These are phyloP conservation scores for Heterocephalus glaber DNA, from an alignment of 2,113 vertebrate species.

Conservation along the genomic window DNA sequence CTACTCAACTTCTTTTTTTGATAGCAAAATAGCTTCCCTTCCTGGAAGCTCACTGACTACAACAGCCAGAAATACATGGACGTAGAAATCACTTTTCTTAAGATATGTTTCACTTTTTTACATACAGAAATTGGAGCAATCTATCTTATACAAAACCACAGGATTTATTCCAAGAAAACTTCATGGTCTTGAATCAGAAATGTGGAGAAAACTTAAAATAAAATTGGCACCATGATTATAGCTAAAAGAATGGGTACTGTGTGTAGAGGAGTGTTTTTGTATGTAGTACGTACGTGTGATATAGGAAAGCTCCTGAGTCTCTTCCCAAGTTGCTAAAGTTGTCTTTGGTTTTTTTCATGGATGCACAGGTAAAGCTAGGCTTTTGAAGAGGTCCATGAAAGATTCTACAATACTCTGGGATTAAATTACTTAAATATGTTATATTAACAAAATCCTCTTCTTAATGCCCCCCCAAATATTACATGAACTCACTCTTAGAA, in stretches of 20 bases:
- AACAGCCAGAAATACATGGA: background rate
- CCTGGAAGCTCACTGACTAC: background rate
- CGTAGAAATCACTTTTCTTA: background rate
- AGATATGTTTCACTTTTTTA: background rate
- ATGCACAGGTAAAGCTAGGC: background rate
- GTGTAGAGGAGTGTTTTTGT: background rate
- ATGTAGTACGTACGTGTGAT: background rate
- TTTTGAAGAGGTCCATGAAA: background rate
- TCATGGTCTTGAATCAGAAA: background rate
- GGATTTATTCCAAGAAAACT: background rate
- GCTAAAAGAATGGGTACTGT: no score
- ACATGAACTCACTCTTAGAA: background rate
- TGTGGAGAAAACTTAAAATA: background rate
- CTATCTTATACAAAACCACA: background rate
- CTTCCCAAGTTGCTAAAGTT: background rate
- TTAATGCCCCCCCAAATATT: background rate
- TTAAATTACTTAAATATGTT: background rate
- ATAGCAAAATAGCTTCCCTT: constrained; percentile 46
- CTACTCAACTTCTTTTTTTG: background rate
- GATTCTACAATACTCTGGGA: background rate
- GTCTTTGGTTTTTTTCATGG: background rate
- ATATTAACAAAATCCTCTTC: background rate
- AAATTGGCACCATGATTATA: background rate
- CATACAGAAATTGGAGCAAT: background rate
- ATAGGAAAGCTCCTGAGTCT: background rate